Conservation (phyloP, 2,888 invertebrate genomes). For the Hyppa rectilinea region DNA sequence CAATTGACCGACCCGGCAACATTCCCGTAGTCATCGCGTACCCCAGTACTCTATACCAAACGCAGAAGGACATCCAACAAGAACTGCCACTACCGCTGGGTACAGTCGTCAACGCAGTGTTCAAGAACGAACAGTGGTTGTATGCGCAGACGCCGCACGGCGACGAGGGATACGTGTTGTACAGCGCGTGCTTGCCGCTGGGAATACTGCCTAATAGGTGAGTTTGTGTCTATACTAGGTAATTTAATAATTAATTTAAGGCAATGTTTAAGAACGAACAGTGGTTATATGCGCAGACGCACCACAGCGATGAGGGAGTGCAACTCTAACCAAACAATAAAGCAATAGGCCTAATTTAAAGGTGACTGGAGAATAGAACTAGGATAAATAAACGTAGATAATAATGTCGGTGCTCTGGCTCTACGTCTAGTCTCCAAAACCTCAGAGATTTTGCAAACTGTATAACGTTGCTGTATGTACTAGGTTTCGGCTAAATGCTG, state of each 20-base stretch:
- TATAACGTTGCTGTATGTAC: too few relatives aligned
- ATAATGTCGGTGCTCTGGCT: too few relatives aligned
- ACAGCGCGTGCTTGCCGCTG: constrained; percentile 94
- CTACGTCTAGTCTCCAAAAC: background rate
- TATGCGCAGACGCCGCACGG: constrained; percentile 96
- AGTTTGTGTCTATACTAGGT: background rate
- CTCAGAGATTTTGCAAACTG: background rate
- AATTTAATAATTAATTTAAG: too few relatives aligned
- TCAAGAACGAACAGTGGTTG: constrained; percentile 96
- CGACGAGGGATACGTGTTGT: constrained; percentile 95
- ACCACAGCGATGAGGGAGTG: constrained; percentile 91
- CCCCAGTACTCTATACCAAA: constrained; percentile 94
- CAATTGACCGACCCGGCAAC: constrained; percentile 95
- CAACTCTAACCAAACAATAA: too few relatives aligned
- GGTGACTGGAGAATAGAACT: background rate
- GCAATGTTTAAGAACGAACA: constrained; percentile 96
- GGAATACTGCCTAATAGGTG: constrained; percentile 92
- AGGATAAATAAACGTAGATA: too few relatives aligned
- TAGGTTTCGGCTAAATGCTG: background rate
- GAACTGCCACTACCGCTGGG: constrained; percentile 94
- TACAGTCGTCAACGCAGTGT: constrained; percentile 96
- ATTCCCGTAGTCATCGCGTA: constrained; percentile 96
- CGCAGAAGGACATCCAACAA: constrained; percentile 92
- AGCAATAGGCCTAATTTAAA: too few relatives aligned
- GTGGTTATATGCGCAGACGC: constrained; percentile 96